phyloP scores from a whole-genome alignment of 1,140 invertebrate genomes.

The Limonius californicus region DNA sequence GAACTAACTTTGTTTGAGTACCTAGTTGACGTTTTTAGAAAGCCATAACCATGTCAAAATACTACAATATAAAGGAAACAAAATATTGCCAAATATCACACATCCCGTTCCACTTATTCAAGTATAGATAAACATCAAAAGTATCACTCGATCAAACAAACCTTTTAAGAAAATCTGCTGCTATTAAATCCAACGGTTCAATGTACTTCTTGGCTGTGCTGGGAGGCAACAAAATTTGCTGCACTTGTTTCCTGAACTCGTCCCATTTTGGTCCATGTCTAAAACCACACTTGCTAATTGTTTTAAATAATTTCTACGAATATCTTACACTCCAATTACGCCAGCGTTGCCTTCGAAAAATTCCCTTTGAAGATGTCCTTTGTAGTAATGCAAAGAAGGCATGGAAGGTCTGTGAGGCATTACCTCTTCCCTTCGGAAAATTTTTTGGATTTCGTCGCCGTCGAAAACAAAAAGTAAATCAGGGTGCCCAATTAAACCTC shows the following conservation, averaged over 20 bases:
- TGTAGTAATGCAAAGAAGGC: constrained; percentile 74
- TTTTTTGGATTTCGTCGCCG: constrained; percentile 69
- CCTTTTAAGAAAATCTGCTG: constrained; percentile 67
- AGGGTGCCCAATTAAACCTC: constrained; percentile 69
- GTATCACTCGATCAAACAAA: constrained; percentile 40
- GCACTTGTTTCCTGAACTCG: constrained; percentile 74
- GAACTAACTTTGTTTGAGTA: not conserved
- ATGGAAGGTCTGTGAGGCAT: constrained; percentile 75
- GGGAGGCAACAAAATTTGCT: constrained; percentile 76
- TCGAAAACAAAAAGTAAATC: constrained; percentile 76
- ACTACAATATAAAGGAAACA: too few relatives aligned
- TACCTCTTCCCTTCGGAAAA: constrained; percentile 70
- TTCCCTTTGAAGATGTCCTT: constrained; percentile 66
- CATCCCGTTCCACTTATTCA: too few relatives aligned
- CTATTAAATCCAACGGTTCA: constrained; percentile 67
- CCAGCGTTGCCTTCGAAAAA: constrained; percentile 71
- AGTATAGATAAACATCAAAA: not conserved
- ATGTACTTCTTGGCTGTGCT: constrained; percentile 71
- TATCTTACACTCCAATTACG: constrained; percentile 78
- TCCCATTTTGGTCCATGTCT: constrained; percentile 85
- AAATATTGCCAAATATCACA: too few relatives aligned
- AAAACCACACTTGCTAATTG: too few relatives aligned
- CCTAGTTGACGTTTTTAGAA: too few relatives aligned
- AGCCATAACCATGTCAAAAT: too few relatives aligned
- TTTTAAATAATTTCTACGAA: too few relatives aligned